A percentile compares a stretch with the other conserved stretches of the same genome.
phyloP scores from a whole-genome alignment of 2,888 invertebrate species.

The Scelioninae gen. 1 region DNA sequence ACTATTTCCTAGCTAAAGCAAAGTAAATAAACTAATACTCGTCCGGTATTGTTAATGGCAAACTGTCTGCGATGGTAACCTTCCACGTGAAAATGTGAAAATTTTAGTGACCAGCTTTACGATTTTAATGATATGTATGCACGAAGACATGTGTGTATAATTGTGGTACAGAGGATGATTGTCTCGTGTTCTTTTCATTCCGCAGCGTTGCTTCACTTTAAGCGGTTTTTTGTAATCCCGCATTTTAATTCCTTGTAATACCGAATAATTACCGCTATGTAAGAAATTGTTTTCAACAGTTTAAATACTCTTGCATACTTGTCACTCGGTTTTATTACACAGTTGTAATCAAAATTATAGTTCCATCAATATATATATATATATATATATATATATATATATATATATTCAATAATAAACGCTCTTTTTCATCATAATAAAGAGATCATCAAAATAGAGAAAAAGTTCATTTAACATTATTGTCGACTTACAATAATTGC shows the following conservation, averaged over 20 bases:
- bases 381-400: no score
- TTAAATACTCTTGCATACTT: no score
- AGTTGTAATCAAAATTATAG: no score
- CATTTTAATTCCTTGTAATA: neutral
- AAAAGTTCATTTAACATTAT: no score
- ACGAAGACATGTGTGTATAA: constrained; percentile 7
- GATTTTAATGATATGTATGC: constrained; percentile 27
- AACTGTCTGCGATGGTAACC: constrained; percentile 24
- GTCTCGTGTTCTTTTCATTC: neutral
- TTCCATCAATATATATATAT: no score
- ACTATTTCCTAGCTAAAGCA: constrained; percentile 23
- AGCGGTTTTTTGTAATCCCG: neutral
- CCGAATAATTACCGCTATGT: neutral
- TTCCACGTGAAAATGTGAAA: constrained; percentile 22
- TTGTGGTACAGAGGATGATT: constrained; percentile 11
- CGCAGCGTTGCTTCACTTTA: neutral
- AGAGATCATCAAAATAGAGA: no score
- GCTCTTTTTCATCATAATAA: no score
- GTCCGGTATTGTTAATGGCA: constrained; percentile 23
- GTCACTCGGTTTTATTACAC: no score
- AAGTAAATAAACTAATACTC: constrained; percentile 42
- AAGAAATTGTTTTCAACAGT: neutral
- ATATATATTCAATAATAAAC: no score
- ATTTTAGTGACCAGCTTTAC: constrained; percentile 22
- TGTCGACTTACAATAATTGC: no score